Base-by-base conservation (phyloP, 2,888 invertebrate genomes). In the Itoplectis maculator region DNA sequence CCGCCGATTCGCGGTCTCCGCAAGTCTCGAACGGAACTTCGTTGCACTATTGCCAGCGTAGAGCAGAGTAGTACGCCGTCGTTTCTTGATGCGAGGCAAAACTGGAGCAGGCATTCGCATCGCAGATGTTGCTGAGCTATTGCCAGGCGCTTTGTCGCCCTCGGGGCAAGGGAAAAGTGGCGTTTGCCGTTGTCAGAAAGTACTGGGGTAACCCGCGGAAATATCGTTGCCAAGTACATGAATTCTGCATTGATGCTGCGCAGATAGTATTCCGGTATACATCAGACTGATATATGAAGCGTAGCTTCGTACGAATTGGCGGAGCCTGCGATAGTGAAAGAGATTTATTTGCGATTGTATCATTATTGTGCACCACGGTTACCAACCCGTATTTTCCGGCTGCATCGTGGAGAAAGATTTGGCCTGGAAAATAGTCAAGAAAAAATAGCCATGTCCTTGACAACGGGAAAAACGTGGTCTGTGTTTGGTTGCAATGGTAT, bases 1-100 rank as follows among this genome's bases (percentile, higher is more conserved):
- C 87, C 87, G 86, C 86, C 87, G 86, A 88, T 84, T 87, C 84
- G 88, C 85, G 87, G 88, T 86, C n/a, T n/a, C n/a, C 87, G 81
- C 70, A 84, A 85, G 83, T 87, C 84, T 83, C 81, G 86, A 86
- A 83, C 86, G 84, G 87, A 87, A 89, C 88, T 89, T 89, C 75
- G 85, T 85, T 80, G 82, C 83, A 82, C 77, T 66, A 79, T 81
- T 85, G 84, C 86, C 86, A 85, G 83, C 81, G 86, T n/a, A 77
- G 70, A 73, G 76, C 81, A 56, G 84, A 68, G 69, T n/a, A 85
- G 86, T 5, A 83, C n/a, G 35, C 56, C 59, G 20, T 20, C 59
- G 40, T 70, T 20, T 54, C 74, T 61, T n/a, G 65, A 40, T 42
- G 51, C 2, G 11, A 35, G 42, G 63, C n/a, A 63, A 37, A 15